phyloP scores from a whole-genome alignment of 92 coral and sea anemone genomes.

The Siderastrea radians region DNA sequence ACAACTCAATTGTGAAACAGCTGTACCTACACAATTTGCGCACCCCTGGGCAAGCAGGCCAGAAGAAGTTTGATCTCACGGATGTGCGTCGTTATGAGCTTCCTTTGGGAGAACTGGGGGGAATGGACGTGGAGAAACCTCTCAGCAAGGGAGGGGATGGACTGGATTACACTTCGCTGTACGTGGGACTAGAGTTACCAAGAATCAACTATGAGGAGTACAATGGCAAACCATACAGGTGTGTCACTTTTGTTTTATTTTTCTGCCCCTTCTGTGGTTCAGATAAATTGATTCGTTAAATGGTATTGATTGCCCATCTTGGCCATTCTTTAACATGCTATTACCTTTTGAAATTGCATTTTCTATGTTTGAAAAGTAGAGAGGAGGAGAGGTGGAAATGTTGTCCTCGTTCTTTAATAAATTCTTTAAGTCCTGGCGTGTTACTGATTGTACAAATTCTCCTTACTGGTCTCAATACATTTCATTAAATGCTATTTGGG shows the following conservation, averaged over 20 bases:
- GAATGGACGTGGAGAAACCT: constrained; percentile 11
- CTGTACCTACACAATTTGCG: constrained; percentile 73
- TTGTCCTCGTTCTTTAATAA: too few species aligned
- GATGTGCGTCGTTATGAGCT: constrained; percentile 76
- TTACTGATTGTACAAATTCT: too few species aligned
- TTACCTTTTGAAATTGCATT: too few species aligned
- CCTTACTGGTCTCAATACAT: too few species aligned
- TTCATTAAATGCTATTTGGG: too few species aligned
- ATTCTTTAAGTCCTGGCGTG: too few species aligned
- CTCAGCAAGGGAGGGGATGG: constrained; percentile 52
- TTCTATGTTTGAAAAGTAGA: too few species aligned
- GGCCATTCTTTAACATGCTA: too few species aligned
- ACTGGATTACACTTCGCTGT: constrained; percentile 67
- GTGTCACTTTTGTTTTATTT: neutral
- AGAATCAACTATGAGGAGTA: constrained; percentile 73
- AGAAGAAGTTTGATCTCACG: constrained; percentile 6
- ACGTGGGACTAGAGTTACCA: constrained; percentile 76
- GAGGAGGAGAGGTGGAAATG: too few species aligned
- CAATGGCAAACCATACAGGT: constrained; percentile 77
- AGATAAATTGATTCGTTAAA: too few species aligned
- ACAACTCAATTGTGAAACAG: constrained; percentile 60
- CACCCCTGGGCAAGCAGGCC: constrained; percentile 18
- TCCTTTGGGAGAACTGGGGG: constrained; percentile 64
- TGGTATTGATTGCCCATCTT: too few species aligned
- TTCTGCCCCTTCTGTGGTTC: too few species aligned